These are phyloP conservation scores for Lepus americanus DNA, from an alignment of 2,113 vertebrate species.

Conservation along the genomic window DNA sequence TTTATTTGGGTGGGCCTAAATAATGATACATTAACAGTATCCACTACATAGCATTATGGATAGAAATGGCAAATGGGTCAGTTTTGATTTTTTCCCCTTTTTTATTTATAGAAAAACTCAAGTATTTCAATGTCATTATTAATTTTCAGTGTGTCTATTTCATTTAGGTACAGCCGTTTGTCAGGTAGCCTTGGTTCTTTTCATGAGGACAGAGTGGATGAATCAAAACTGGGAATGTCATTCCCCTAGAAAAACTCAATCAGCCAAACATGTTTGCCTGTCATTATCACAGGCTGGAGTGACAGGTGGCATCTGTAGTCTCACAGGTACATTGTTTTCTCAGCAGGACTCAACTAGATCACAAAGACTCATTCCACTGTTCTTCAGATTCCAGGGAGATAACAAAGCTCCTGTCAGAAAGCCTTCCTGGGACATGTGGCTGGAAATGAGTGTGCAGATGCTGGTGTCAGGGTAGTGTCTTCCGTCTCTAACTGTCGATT, in stretches of 20 bases:
- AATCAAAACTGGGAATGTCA: slow-evolving; percentile 33
- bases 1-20: neutral
- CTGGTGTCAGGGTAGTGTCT: neutral
- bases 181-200: neutral
- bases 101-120: slow-evolving; percentile 50
- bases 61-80: neutral
- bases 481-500: neutral
- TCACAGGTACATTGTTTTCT: neutral
- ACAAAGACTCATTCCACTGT: neutral
- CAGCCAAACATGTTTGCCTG: slow-evolving; percentile 1
- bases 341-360: neutral
- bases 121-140: slow-evolving; percentile 41
- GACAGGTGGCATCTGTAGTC: neutral
- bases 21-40: neutral
- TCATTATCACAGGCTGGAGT: neutral
- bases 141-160: slow-evolving; percentile 56
- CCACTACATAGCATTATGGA: neutral
- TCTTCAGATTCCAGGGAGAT: neutral
- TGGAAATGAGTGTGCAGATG: neutral
- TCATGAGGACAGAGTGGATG: neutral
- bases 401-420: slow-evolving; percentile 9
- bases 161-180: neutral
- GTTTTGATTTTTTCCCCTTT: slow-evolving; percentile 27
- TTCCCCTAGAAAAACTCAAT: neutral
- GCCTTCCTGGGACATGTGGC: neutral